Evolutionary conservation across 2,888 invertebrate species (phyloP), one percentile per base, ranked within the genome.

Genomic region (Deilephila elpenor): DNA sequence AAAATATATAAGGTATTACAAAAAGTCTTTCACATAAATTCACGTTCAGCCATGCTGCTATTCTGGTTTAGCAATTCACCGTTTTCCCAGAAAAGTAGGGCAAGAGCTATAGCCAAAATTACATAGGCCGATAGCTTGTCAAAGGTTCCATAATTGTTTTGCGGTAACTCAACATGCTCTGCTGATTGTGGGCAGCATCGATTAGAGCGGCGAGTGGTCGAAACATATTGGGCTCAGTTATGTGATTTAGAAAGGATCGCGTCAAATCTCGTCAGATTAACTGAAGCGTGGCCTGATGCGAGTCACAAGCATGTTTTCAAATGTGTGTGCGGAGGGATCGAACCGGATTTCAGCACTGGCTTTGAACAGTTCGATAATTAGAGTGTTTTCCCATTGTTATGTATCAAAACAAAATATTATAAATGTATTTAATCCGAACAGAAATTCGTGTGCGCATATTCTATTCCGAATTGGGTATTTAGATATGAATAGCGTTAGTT

Each of bases 201-300:
- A 76, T 74, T 75, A 73, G 75, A 76, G 73, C 59, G 72, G 60
- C 44, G 73, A 70, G 61, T 74, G 75, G 78, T 78, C 77, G 72
- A 73, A 82, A 82, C 81, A 83, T 79, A 81, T 76, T 75, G 76
- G 77, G 78, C 77, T 80, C 79, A 81, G 79, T 82, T 79, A 84
- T 85, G 82, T 85, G 85, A 87, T 86, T 86, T 80, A 78, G 77
- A 77, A 76, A 79, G 76, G 80, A 83, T 83, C 82, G 82, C 79
- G 80, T 84, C 84, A 87, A 84, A 86, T 76, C 82, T 79, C 76
- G 73, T 76, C 76, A 82, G 82, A 86, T 85, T 85, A 86, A 86
- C 84, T 86, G 81, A 79, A 84, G 80, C 85, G 81, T 82, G 74
- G 72, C 74, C 77, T 78, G 80, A 80, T 79, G 77, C 82, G 80